A percentile compares a stretch with the other conserved stretches of the same genome.
Evolutionary conservation across 2,888 invertebrate genomes (phyloP).

Genomic region (Chrysodeixis includens): DNA sequence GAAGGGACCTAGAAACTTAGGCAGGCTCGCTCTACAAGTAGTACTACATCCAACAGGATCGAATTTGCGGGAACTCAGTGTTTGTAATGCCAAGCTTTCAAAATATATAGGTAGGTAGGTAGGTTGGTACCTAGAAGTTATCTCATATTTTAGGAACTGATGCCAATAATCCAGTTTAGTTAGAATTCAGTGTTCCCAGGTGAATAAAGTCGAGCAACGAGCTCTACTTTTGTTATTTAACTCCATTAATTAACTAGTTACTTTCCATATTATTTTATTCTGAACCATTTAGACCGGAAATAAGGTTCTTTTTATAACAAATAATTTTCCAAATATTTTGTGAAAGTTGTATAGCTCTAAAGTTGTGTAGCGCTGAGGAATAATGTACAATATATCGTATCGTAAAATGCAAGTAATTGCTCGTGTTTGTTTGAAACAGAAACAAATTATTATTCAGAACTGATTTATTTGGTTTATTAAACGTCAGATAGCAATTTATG

Average conservation of each 20-base stretch:
- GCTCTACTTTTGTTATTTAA: background rate
- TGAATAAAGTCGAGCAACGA: background rate
- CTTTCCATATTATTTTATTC: too few species aligned
- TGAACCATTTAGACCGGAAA: too few species aligned
- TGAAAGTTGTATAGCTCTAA: too few species aligned
- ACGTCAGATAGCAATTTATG: conserved; percentile 11
- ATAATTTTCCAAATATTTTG: too few species aligned
- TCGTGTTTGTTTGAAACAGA: too few species aligned
- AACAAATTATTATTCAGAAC: too few species aligned
- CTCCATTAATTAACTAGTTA: background rate
- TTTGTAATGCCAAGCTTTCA: background rate
- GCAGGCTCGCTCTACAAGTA: background rate
- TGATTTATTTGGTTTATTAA: background rate
- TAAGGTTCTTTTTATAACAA: too few species aligned
- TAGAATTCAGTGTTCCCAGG: background rate
- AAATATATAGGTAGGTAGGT: background rate
- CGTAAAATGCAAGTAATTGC: too few species aligned
- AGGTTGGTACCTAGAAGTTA: background rate
- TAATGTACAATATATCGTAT: too few species aligned
- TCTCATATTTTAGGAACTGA: background rate
- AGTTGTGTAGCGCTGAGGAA: too few species aligned
- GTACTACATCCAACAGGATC: conserved; percentile 3
- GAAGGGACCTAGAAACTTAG: background rate
- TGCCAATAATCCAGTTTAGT: background rate
- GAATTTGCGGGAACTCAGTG: background rate